These are phyloP conservation scores for Notechis scutatus DNA, from an alignment of 2,113 vertebrate genomes.

Conservation along the genomic window DNA sequence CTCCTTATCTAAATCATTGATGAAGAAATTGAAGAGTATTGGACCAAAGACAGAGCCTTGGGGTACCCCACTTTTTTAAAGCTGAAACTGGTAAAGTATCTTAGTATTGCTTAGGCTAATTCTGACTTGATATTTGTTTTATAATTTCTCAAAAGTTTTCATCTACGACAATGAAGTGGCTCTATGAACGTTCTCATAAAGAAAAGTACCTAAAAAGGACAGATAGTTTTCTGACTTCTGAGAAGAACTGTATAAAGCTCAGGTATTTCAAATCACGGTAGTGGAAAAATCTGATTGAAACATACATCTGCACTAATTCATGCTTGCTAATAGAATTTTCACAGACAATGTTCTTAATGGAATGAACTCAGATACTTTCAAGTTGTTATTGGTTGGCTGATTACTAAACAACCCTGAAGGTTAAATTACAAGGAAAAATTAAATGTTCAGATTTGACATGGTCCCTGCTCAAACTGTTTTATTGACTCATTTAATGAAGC, in stretches of 20 bases:
- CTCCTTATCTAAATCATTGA: background rate
- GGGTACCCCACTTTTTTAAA: background rate
- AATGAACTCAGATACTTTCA: background rate
- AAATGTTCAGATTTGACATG: background rate
- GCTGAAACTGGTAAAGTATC: background rate
- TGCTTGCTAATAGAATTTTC: background rate
- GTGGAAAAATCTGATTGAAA: background rate
- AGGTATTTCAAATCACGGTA: background rate
- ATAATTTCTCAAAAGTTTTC: background rate
- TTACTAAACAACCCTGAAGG: background rate
- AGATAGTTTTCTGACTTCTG: background rate
- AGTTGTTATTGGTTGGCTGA: background rate
- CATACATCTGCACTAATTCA: background rate
- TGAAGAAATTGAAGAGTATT: background rate
- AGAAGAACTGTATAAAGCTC: background rate
- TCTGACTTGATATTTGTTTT: background rate
- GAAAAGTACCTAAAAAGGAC: background rate
- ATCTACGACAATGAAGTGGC: background rate
- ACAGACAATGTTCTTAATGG: background rate
- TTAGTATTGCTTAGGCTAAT: background rate
- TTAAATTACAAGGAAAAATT: background rate
- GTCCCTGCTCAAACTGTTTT: background rate
- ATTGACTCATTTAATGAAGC: background rate
- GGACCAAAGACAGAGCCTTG: background rate
- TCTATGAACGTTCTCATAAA: background rate